Percentiles rank a stretch among this genome's conserved stretches.
Conservation (phyloP, 1,140 invertebrate species). For the Pomacea maculata region DNA sequence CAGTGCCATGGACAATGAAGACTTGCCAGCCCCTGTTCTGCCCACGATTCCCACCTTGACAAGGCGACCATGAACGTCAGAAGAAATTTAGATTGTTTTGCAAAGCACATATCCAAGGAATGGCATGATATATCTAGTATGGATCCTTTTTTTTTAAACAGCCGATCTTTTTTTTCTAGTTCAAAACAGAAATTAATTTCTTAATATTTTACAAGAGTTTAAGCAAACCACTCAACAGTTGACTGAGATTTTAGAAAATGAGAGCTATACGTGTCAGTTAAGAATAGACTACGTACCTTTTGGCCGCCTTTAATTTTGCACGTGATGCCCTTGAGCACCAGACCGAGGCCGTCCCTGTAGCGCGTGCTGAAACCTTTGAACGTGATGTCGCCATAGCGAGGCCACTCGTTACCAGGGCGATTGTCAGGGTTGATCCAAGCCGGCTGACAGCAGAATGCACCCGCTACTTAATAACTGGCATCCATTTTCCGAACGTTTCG, state of each 20-base stretch:
- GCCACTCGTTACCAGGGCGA: slow-evolving; percentile 46
- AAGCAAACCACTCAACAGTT: background rate
- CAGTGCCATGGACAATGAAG: slow-evolving; percentile 19
- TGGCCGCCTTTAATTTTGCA: slow-evolving; percentile 55
- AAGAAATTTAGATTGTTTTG: too few species aligned
- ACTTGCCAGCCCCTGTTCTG: slow-evolving; percentile 22
- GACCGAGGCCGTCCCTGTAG: slow-evolving; percentile 57
- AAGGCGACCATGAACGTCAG: too few species aligned
- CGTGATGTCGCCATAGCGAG: slow-evolving; percentile 73
- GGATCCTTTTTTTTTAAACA: too few species aligned
- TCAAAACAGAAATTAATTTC: too few species aligned
- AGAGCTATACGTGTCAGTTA: background rate
- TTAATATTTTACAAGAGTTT: background rate
- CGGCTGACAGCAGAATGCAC: slow-evolving; percentile 23
- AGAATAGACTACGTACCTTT: slow-evolving; percentile 62
- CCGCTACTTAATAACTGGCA: too few species aligned
- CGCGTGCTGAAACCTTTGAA: slow-evolving; percentile 75
- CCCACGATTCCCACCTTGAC: slow-evolving; percentile 21
- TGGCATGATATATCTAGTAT: too few species aligned
- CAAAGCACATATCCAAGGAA: too few species aligned
- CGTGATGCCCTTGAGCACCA: slow-evolving; percentile 55
- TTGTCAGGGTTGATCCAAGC: slow-evolving; percentile 34
- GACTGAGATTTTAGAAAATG: background rate
- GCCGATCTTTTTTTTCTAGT: too few species aligned
- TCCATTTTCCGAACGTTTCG: too few species aligned